Percentiles rank a stretch among this genome's conserved stretches.
phyloP scores from a whole-genome alignment of 2,888 invertebrate genomes.

The Pimpla rufipes region DNA sequence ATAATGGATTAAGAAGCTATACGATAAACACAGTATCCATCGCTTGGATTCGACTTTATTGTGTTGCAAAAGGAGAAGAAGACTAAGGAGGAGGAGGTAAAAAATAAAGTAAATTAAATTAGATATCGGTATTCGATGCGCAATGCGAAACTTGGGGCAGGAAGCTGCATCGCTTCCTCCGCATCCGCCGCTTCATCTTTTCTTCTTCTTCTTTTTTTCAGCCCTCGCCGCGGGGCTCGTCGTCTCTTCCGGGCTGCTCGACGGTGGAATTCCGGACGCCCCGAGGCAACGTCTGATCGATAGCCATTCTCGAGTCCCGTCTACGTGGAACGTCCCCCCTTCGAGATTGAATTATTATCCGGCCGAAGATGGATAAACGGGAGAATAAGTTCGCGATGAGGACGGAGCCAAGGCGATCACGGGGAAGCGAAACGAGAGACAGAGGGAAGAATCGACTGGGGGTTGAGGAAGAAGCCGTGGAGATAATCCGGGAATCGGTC shows the following conservation, averaged over 20 bases:
- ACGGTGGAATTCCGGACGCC: slow-evolving; percentile 47
- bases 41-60: slow-evolving; percentile 25
- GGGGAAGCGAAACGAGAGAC: slow-evolving; percentile 28
- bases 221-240: slow-evolving; percentile 9
- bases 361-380: slow-evolving; percentile 68
- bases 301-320: slow-evolving; percentile 56
- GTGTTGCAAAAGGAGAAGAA: slow-evolving; percentile 1
- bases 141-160: slow-evolving; percentile 45
- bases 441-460: slow-evolving; percentile 53
- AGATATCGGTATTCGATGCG: slow-evolving; percentile 59
- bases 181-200: slow-evolving; percentile 18
- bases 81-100: not conserved
- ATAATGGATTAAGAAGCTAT: slow-evolving; percentile 27
- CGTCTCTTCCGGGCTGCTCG: slow-evolving; percentile 50
- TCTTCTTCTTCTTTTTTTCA: slow-evolving; percentile 9
- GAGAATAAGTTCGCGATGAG: slow-evolving; percentile 59
- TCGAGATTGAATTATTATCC: slow-evolving; percentile 71
- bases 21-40: slow-evolving; percentile 28
- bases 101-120: slow-evolving; percentile 57
- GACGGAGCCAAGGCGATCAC: slow-evolving; percentile 30
- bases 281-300: slow-evolving; percentile 66
- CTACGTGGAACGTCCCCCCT: slow-evolving; percentile 56
- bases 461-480: slow-evolving; percentile 49
- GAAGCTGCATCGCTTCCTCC: slow-evolving; percentile 32
- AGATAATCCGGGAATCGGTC: slow-evolving; percentile 57